These are phyloP conservation scores for Ametastegia equiseti DNA, from an alignment of 2,888 invertebrate genomes.

Conservation along the genomic window DNA sequence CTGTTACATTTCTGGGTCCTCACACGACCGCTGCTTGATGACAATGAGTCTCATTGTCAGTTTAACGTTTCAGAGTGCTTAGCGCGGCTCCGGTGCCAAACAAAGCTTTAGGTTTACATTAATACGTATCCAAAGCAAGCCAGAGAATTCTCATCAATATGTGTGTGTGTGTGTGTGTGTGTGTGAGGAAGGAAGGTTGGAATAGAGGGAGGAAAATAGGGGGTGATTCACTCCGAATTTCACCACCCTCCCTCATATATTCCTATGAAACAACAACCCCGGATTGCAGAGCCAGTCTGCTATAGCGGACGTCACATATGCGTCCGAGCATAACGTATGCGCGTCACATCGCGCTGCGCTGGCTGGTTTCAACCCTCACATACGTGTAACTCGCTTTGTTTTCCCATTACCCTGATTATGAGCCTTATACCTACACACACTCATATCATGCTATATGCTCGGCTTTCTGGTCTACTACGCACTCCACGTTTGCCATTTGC, in stretches of 20 bases:
- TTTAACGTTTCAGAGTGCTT: slow-evolving; percentile 43
- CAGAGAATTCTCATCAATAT: background rate
- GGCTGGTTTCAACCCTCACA: slow-evolving; percentile 50
- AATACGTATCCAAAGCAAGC: slow-evolving; percentile 14
- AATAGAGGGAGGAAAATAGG: background rate
- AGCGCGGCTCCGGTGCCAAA: slow-evolving; percentile 33
- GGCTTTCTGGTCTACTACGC: background rate
- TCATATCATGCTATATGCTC: background rate
- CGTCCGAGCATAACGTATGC: slow-evolving; percentile 56
- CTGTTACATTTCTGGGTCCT: background rate
- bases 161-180: background rate
- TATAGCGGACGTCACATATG: slow-evolving; percentile 26
- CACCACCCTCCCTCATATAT: slow-evolving; percentile 34
- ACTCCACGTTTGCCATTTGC: background rate
- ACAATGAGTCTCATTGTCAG: slow-evolving; percentile 44
- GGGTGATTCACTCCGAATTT: slow-evolving; percentile 15
- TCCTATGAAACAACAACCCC: slow-evolving; percentile 13
- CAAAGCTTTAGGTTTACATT: slow-evolving; percentile 17
- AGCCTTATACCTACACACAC: slow-evolving; percentile 53
- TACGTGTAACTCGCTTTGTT: slow-evolving; percentile 58
- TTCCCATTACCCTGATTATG: slow-evolving; percentile 64
- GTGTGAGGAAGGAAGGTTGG: background rate
- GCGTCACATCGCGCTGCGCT: slow-evolving; percentile 58
- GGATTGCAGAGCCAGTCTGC: background rate
- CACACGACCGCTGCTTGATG: slow-evolving; percentile 12